Percentiles rank a stretch among this genome's conserved stretches.
Evolutionary conservation across 2,113 vertebrate species (phyloP).

Genomic region (Pholis gunnellus): DNA sequence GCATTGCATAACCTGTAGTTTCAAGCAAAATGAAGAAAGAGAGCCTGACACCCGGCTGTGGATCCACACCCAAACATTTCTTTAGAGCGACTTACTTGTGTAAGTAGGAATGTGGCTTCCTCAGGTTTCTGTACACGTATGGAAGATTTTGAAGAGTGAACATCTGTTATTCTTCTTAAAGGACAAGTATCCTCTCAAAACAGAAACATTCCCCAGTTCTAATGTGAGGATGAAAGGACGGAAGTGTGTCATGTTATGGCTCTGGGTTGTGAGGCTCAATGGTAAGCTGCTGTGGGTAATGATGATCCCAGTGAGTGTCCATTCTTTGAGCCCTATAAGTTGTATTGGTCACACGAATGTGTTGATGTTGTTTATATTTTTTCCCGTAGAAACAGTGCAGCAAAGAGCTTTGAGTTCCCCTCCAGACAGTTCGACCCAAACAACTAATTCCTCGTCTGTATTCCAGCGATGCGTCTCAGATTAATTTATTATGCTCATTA

Average conservation of each 20-base stretch:
- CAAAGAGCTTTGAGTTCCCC: neutral
- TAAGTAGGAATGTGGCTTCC: slow-evolving; percentile 4
- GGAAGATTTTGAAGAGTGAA: no score
- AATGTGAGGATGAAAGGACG: neutral
- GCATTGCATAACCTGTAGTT: neutral
- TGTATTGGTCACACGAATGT: slow-evolving; percentile 32
- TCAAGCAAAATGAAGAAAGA: neutral
- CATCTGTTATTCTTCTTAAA: neutral
- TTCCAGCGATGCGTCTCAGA: neutral
- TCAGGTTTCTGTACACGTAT: neutral
- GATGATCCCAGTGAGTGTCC: neutral
- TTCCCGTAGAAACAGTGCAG: neutral
- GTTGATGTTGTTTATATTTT: neutral
- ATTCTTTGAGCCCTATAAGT: neutral
- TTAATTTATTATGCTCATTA: neutral
- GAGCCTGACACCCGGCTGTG: neutral
- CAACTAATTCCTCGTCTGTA: neutral
- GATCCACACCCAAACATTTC: neutral
- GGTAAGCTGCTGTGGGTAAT: neutral
- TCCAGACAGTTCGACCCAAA: slow-evolving; percentile 19
- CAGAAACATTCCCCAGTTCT: neutral
- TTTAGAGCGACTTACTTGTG: neutral
- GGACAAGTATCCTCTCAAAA: neutral
- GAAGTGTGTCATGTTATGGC: no score
- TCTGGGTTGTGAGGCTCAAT: neutral